Evolutionary conservation across 2,888 invertebrate species (phyloP), one percentile per base, ranked within the genome.

Genomic region (Cheilosia variabilis): DNA sequence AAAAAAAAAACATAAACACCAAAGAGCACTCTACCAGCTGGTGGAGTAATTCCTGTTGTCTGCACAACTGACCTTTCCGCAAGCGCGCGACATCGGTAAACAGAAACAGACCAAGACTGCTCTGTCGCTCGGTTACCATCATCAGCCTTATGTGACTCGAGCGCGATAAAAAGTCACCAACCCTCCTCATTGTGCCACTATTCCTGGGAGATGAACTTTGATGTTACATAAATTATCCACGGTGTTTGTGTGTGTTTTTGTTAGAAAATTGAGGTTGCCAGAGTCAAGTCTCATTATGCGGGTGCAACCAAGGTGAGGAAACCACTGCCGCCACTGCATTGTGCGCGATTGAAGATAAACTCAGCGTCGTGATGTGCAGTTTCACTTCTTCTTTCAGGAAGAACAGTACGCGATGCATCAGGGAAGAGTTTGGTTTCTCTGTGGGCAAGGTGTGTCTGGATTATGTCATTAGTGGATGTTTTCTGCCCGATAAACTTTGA

Each of bases 241-340:
- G 55, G 62, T 58, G 41, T 47, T 17, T 47, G 45, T 17, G 45
- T n/a, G 37, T 41, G 27, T 60, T 27, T 22, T 22, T 22, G 1
- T 22, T 22, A 1, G 22, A 73, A 73, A 79, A 78, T 83, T 83
- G 66, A 83, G 79, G 83, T 73, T 73, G 58, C n/a, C 66, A 66
- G 31, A 66, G 22, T 22, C 24, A 63, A 47, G 77, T 68, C 86
- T 81, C 77, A 86, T 86, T 77, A 86, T 81, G 86, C 86, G 86
- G 76, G 86, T 86, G 81, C 86, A 86, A 73, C 66, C 81, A 80
- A 81, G 76, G 86, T 81, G 86, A 86, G 68, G 86, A 81, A 81
- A 86, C 65, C 63, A 75, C 71, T 41, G 24, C 58, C 50, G 3
- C 63, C 31, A 5, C 31, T 22, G 43, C 58, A n/a, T 31, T 4